Conservation (phyloP, 2,888 invertebrate species). For the Brachyptera putata region DNA sequence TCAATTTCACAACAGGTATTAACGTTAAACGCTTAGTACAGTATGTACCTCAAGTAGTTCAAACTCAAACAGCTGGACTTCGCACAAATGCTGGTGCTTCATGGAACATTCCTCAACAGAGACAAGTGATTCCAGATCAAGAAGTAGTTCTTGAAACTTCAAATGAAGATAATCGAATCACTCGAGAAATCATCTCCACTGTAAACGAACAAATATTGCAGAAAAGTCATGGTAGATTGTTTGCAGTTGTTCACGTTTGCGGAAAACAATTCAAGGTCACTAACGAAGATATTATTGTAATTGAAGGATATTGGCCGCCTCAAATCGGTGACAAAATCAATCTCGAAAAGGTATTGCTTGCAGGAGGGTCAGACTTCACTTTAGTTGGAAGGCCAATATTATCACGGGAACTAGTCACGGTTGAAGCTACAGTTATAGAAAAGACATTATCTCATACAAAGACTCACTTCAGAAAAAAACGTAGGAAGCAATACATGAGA, state of each 20-base stretch:
- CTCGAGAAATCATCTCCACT: slow-evolving; percentile 53
- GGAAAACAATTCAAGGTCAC: slow-evolving; percentile 85
- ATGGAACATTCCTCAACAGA: background rate
- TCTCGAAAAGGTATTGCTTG: slow-evolving; percentile 74
- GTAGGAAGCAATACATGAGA: slow-evolving; percentile 72
- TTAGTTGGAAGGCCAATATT: slow-evolving; percentile 76
- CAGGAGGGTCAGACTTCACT: slow-evolving; percentile 75
- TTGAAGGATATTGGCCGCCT: slow-evolving; percentile 82
- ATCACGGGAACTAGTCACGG: slow-evolving; percentile 64
- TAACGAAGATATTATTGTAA: slow-evolving; percentile 74
- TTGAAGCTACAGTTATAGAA: slow-evolving; percentile 79
- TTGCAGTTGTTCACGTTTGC: slow-evolving; percentile 75
- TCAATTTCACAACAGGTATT: no score
- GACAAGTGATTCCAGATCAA: slow-evolving; percentile 8
- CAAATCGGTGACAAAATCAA: slow-evolving; percentile 71
- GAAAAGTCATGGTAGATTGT: slow-evolving; percentile 58
- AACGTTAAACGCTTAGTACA: no score
- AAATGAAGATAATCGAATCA: background rate
- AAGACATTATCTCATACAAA: slow-evolving; percentile 77
- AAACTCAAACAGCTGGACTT: background rate
- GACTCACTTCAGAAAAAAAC: slow-evolving; percentile 69
- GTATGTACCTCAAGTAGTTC: no score
- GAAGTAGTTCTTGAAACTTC: background rate
- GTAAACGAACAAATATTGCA: slow-evolving; percentile 60
- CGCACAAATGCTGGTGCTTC: background rate